A percentile compares a stretch with the other conserved stretches of the same genome.
Conservation (phyloP, 2,888 invertebrate species). For the Rhamphomyia laevipes region DNA sequence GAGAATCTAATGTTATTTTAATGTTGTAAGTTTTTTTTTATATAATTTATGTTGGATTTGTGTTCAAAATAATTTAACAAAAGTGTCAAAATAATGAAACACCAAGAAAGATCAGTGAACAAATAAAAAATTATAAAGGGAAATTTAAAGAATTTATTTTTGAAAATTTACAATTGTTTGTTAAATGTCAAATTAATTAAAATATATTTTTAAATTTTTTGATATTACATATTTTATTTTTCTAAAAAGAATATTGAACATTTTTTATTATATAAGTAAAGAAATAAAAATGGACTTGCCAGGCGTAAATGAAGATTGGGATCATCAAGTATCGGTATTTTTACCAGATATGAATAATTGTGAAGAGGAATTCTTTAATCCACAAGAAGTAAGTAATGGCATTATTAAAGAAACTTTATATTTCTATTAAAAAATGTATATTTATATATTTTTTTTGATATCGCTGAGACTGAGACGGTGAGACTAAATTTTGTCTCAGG, state of each 20-base stretch:
- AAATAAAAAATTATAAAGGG: too few relatives aligned
- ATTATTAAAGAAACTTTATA: too few relatives aligned
- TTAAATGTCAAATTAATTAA: background rate
- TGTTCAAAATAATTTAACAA: background rate
- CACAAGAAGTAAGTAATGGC: slow-evolving; percentile 46
- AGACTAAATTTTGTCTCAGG: too few relatives aligned
- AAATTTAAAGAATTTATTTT: too few relatives aligned
- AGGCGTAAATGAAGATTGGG: slow-evolving; percentile 42
- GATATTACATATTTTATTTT: background rate
- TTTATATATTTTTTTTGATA: too few relatives aligned
- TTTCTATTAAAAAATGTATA: too few relatives aligned
- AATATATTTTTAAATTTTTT: background rate
- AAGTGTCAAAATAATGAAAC: background rate
- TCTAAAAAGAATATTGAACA: background rate
- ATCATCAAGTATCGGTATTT: slow-evolving; percentile 46
- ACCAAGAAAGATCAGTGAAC: background rate
- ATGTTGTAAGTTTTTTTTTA: too few relatives aligned
- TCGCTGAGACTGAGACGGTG: too few relatives aligned
- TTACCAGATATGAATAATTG: slow-evolving; percentile 48
- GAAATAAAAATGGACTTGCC: slow-evolving; percentile 18
- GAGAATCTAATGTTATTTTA: too few relatives aligned
- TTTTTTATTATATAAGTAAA: background rate
- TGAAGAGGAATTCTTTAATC: slow-evolving; percentile 46
- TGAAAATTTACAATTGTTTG: too few relatives aligned
- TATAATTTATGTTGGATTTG: too few relatives aligned